Evolutionary conservation across 2,113 vertebrate genomes (phyloP).

Genomic region (Mionectes macconnelli): DNA sequence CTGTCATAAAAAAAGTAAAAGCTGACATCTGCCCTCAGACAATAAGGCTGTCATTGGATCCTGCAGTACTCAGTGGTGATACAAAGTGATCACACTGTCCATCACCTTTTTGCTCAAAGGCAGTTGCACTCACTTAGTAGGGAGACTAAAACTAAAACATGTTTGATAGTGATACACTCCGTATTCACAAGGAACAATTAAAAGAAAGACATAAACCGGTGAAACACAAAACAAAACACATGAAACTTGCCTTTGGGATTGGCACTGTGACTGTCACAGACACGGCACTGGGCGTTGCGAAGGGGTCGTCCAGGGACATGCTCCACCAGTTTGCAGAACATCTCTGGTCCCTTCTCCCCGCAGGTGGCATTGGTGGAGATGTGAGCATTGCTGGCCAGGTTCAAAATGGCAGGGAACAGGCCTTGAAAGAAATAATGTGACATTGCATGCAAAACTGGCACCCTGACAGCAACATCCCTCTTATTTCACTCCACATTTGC

Average conservation of each 20-base stretch:
- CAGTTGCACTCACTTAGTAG: not conserved
- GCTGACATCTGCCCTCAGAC: not conserved
- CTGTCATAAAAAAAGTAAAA: not conserved
- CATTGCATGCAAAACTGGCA: fast-evolving
- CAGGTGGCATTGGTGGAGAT: slow-evolving; percentile 93
- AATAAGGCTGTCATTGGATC: not conserved
- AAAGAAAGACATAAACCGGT: not conserved
- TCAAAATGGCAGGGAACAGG: slow-evolving; percentile 93
- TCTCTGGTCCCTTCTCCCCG: slow-evolving; percentile 85
- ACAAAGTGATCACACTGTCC: fast-evolving
- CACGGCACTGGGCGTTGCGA: slow-evolving; percentile 87
- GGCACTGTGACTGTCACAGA: slow-evolving; percentile 82
- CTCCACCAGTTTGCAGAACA: slow-evolving; percentile 96
- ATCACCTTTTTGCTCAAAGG: not conserved
- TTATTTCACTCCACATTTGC: not conserved
- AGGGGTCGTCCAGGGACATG: slow-evolving; percentile 87
- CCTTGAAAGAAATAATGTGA: slow-evolving; percentile 71
- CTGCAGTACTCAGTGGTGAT: not conserved
- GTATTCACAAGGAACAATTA: not conserved
- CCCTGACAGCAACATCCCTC: no score
- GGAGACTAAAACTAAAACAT: not conserved
- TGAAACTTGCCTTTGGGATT: slow-evolving; percentile 82
- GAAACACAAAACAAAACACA: not conserved
- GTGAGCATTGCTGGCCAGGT: slow-evolving; percentile 88
- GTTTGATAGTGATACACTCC: not conserved